A percentile compares a stretch with the other conserved stretches of the same genome.
Evolutionary conservation across 2,888 invertebrate species (phyloP).

Genomic region (Sinodicranocentrus sp.): DNA sequence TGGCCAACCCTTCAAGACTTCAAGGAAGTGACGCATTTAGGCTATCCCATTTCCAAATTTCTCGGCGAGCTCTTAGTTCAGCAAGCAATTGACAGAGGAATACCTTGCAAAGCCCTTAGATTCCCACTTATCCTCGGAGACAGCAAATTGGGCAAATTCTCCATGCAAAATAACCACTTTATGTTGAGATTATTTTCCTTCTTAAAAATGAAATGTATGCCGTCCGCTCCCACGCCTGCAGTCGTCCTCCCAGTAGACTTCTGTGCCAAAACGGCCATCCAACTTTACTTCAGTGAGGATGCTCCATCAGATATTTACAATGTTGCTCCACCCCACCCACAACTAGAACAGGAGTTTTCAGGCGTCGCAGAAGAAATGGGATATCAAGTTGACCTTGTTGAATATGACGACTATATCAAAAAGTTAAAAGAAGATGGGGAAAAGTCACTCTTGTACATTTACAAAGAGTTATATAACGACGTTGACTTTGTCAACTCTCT

Average conservation of each 20-base stretch:
- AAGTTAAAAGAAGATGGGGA: slow-evolving; percentile 58
- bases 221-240: slow-evolving; percentile 29
- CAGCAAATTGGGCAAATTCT: slow-evolving; percentile 42
- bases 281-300: slow-evolving; percentile 51
- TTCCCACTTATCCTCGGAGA: slow-evolving; percentile 57
- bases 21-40: slow-evolving; percentile 33
- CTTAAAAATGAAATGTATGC: slow-evolving; percentile 59
- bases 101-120: slow-evolving; percentile 62
- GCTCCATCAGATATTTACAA: slow-evolving; percentile 61
- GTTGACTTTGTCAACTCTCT: slow-evolving; percentile 60
- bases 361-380: slow-evolving; percentile 53
- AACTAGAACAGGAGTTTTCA: slow-evolving; percentile 53
- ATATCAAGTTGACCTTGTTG: slow-evolving; percentile 54
- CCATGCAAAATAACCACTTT: slow-evolving; percentile 57
- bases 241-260: slow-evolving; percentile 58
- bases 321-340: slow-evolving; percentile 41
- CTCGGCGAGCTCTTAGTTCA: slow-evolving; percentile 52
- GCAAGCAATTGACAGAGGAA: slow-evolving; percentile 61
- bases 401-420: slow-evolving; percentile 58
- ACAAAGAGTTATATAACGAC: slow-evolving; percentile 57
- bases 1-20: slow-evolving; percentile 54
- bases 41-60: slow-evolving; percentile 66
- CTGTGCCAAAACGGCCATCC: slow-evolving; percentile 28
- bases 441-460: slow-evolving; percentile 43
- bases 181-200: slow-evolving; percentile 60